A percentile compares a stretch with the other conserved stretches of the same genome.
phyloP scores from a whole-genome alignment of 37 sponge, comb jelly and placozoan genomes.

The Tethya wilhelma region DNA sequence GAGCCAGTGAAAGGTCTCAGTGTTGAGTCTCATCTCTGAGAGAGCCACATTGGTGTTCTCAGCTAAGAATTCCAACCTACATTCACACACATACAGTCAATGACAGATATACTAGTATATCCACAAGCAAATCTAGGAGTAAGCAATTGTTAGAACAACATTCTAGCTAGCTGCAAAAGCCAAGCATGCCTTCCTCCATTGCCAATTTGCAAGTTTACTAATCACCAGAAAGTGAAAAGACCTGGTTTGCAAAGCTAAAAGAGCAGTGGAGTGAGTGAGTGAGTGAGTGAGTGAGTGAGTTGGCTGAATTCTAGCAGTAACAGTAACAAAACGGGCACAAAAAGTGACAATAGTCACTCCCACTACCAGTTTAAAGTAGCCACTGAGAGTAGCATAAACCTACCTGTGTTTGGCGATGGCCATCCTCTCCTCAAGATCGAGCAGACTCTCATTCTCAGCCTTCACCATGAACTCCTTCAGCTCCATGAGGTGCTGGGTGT shows the following conservation, averaged over 20 bases:
- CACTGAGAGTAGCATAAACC: no score
- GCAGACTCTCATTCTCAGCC: conserved; percentile 56
- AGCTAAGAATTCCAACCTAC: conserved; percentile 44
- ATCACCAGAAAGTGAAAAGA: no score
- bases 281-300: not conserved
- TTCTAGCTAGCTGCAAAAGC: no score
- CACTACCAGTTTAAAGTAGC: not conserved
- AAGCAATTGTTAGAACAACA: no score
- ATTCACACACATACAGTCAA: not conserved
- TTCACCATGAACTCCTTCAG: conserved; percentile 85
- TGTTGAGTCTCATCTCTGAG: conserved; percentile 86
- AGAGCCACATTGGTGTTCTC: conserved; percentile 76
- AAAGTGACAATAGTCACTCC: not conserved
- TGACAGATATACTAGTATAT: not conserved
- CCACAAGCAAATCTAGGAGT: no score
- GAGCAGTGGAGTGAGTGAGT: not conserved
- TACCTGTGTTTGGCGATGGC: conserved; percentile 55
- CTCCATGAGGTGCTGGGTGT: conserved; percentile 93
- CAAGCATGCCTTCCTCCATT: no score
- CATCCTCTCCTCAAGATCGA: conserved; percentile 75
- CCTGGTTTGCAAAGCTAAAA: no score
- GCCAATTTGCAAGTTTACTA: no score
- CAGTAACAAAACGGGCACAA: not conserved
- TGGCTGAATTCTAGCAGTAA: not conserved
- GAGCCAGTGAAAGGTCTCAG: conserved; percentile 92